A percentile compares a stretch with the other conserved stretches of the same genome.
These are phyloP conservation scores for Drosophila fungiperda DNA, from an alignment of 2,888 invertebrate species.

Conservation along the genomic window DNA sequence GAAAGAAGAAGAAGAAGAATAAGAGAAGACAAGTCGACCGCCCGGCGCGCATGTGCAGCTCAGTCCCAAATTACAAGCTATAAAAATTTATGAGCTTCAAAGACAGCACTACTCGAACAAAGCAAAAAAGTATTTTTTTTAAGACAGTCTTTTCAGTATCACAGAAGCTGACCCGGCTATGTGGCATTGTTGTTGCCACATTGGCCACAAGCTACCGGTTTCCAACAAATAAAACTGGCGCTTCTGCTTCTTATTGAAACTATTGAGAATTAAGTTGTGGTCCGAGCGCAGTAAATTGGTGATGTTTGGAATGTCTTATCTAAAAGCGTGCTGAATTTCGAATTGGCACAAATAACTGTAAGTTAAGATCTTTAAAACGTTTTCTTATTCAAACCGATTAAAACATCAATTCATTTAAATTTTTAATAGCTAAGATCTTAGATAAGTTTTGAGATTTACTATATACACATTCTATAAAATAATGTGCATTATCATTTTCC, in stretches of 20 bases:
- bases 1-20: slow-evolving; percentile 18
- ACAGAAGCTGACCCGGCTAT: slow-evolving; percentile 33
- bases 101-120: slow-evolving; percentile 56
- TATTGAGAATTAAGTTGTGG: slow-evolving; percentile 57
- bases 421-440: background rate
- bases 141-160: slow-evolving; percentile 34
- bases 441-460: background rate
- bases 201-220: slow-evolving; percentile 56
- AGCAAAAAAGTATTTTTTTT: slow-evolving; percentile 38
- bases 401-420: background rate
- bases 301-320: slow-evolving; percentile 14
- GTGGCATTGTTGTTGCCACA: slow-evolving; percentile 23
- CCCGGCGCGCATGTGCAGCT: slow-evolving; percentile 68
- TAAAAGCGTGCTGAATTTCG: slow-evolving; percentile 51
- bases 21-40: slow-evolving; percentile 51
- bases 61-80: slow-evolving; percentile 75
- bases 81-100: slow-evolving; percentile 74
- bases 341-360: slow-evolving; percentile 40
- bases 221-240: slow-evolving; percentile 25
- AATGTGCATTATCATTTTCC: background rate
- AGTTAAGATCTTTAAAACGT: background rate
- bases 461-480: background rate
- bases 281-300: slow-evolving; percentile 25
- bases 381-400: background rate
- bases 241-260: slow-evolving; percentile 4